Evolutionary conservation across 2,888 invertebrate species (phyloP).

Genomic region (Meganola albula): DNA sequence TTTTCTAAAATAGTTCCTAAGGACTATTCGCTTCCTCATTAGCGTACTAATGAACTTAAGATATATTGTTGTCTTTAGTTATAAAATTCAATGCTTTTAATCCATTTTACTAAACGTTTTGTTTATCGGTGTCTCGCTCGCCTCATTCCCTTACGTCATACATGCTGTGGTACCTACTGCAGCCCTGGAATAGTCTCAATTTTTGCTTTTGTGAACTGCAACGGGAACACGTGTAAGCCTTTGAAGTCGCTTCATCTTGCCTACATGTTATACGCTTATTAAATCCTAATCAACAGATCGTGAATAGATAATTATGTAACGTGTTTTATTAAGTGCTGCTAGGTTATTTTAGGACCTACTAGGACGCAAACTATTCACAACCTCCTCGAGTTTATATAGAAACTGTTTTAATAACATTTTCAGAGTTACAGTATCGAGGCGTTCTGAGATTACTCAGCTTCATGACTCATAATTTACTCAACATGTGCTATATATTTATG

Average conservation of each 20-base stretch:
- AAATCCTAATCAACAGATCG: conserved; percentile 19
- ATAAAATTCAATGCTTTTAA: no score
- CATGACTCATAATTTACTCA: conserved; percentile 52
- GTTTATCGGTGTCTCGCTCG: conserved; percentile 30
- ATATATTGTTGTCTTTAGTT: no score
- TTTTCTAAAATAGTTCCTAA: no score
- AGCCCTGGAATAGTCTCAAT: conserved; percentile 35
- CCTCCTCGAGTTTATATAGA: conserved; percentile 2
- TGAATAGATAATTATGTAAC: conserved; percentile 18
- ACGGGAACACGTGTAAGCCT: conserved; percentile 20
- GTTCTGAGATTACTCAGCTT: conserved; percentile 43
- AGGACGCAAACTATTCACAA: neutral
- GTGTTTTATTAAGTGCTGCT: conserved; percentile 11
- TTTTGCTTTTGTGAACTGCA: conserved; percentile 28
- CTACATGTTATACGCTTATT: conserved; percentile 27
- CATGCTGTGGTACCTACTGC: conserved; percentile 9
- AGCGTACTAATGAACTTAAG: no score
- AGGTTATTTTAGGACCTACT: conserved; percentile 14
- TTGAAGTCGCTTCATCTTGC: conserved; percentile 30
- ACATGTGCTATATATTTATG: conserved; percentile 42
- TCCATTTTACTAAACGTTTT: no score
- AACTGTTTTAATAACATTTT: conserved; percentile 26
- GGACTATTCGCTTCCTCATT: no score
- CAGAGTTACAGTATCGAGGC: conserved; percentile 21
- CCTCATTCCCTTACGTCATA: neutral